These are phyloP conservation scores for Doris montereyensis DNA, from an alignment of 2,888 invertebrate genomes.

Conservation along the genomic window DNA sequence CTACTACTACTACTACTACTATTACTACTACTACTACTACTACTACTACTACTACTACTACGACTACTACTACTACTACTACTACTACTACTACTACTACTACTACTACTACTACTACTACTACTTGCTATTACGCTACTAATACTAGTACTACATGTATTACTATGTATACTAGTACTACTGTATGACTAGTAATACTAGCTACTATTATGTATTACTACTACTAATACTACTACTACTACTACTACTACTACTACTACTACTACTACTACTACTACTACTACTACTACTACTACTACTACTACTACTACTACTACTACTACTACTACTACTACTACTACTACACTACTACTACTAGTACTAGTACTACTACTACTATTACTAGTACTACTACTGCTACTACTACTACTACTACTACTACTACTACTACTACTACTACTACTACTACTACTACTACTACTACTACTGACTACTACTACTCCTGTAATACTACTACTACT, in stretches of 20 bases:
- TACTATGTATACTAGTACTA: not conserved
- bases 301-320: conserved; percentile 28
- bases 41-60: no score
- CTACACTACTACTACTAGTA: not conserved
- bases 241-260: not conserved
- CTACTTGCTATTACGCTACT: no score
- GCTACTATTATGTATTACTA: not conserved
- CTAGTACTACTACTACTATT: not conserved
- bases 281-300: conserved; percentile 8
- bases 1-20: conserved; percentile 2
- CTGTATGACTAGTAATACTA: not conserved
- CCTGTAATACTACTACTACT: no score
- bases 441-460: conserved; percentile 23
- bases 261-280: not conserved
- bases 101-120: conserved; percentile 16
- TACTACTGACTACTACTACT: no score
- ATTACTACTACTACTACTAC: conserved; percentile 3
- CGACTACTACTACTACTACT: no score
- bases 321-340: conserved; percentile 18
- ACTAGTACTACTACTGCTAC: not conserved
- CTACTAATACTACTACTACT: not conserved
- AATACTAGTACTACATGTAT: no score
- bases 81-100: conserved; percentile 14
- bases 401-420: conserved; percentile 32
- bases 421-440: conserved; percentile 14